Evolutionary conservation across 2,113 vertebrate species (phyloP), one percentile per base, ranked within the genome.

Genomic region (Thamnophis sirtalis): DNA sequence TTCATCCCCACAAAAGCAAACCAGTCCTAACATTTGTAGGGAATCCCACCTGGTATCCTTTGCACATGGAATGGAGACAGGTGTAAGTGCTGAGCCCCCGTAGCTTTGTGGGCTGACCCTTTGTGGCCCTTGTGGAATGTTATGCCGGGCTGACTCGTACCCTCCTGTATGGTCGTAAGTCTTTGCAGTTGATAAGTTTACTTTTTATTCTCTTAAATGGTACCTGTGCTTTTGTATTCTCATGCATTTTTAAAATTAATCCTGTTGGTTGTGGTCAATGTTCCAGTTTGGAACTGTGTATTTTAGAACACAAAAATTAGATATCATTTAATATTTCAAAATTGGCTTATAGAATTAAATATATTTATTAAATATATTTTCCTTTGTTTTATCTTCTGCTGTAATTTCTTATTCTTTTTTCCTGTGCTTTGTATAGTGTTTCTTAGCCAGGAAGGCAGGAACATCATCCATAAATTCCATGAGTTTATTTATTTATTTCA

Each of bases 11-110:
- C 88, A 87, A 9, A 4, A 17, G 28, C 63, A 19, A 88, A 50
- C 53, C 51, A 86, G 63, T 90, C 55, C 90, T 93, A 94, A 92
- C 9, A 0, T 93, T 95, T 90, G 53, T 87, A 92, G 73, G 93
- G 92, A 95, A 86, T 88, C 3, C 63, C 92, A 92, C 43, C 58
- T 90, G 87, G 56, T 6, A n/a, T 6, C 13, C 15, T 33, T 80
- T 88, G 50, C 22, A 48, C 51, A 4, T 22, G n/a, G 9, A 24
- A 53, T 43, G 8, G 84, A 9, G 91, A 38, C 90, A 88, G 58
- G 89, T 80, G 54, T 17, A n/a, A 33, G 3, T 9, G 90, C n/a
- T 58, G 43, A 48, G 19, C 55, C 17, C 38, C 5, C n/a, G 0
- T 11, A 68, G 49, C 19, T 90, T 58, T 60, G 54, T n/a, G 11